A percentile compares a stretch with the other conserved stretches of the same genome.
Evolutionary conservation across 2,797 vertebrate species (phyloP).

Genomic region (Neosalanx taihuensis): DNA sequence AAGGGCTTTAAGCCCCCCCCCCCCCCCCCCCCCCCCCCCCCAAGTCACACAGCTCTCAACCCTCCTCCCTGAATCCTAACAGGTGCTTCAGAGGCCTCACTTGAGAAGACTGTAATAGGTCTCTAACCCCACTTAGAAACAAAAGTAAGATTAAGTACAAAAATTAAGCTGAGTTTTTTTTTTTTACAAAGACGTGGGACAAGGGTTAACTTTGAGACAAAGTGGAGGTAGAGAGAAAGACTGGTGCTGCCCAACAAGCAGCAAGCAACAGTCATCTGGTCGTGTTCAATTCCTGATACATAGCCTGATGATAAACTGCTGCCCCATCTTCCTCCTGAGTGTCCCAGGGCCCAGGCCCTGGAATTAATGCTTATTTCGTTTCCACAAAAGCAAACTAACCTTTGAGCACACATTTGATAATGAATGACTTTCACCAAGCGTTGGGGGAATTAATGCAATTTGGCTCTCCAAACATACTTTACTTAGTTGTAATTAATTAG

Average conservation of each 20-base stretch:
- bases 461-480: constrained; percentile 85
- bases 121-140: constrained; percentile 34
- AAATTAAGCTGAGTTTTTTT: constrained; percentile 51
- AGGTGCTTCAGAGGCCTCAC: constrained; percentile 39
- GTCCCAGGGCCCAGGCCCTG: constrained; percentile 45
- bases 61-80: constrained; percentile 41
- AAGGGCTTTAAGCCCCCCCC: constrained; percentile 42
- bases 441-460: constrained; percentile 82
- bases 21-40: too few species aligned
- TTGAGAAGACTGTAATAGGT: constrained; percentile 24
- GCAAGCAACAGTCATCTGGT: constrained; percentile 61
- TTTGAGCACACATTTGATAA: constrained; percentile 86
- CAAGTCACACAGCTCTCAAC: constrained; percentile 50
- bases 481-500: constrained; percentile 86
- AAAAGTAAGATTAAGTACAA: constrained; percentile 41
- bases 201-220: constrained; percentile 40
- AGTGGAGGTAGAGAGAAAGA: constrained; percentile 33
- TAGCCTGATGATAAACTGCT: constrained; percentile 62
- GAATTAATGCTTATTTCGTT: constrained; percentile 79
- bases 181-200: constrained; percentile 41
- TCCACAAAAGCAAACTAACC: constrained; percentile 80
- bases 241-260: constrained; percentile 62
- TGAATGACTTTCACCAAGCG: constrained; percentile 79
- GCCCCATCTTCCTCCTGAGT: constrained; percentile 52
- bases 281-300: constrained; percentile 58